Percentiles rank a stretch among this genome's conserved stretches.
Evolutionary conservation across 1,140 invertebrate genomes (phyloP).

Genomic region (Apis dorsata): DNA sequence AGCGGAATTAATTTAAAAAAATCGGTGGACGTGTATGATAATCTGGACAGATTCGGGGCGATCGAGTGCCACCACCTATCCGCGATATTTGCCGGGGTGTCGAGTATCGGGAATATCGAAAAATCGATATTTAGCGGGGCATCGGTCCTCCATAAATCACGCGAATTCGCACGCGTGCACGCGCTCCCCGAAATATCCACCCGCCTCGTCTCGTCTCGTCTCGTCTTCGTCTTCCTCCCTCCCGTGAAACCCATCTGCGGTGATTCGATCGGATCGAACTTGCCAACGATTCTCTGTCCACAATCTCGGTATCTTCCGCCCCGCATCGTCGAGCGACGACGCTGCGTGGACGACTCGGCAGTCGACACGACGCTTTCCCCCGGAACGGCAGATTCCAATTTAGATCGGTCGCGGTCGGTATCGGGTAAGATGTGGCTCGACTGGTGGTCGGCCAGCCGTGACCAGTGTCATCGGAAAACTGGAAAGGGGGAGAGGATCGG

Average conservation of each 20-base stretch:
- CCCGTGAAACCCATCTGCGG: conserved; percentile 38
- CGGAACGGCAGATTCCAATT: conserved; percentile 67
- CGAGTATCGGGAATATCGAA: conserved; percentile 39
- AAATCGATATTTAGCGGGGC: conserved; percentile 62
- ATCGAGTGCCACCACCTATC: neutral
- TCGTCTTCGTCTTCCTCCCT: conserved; percentile 46
- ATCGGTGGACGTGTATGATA: conserved; percentile 32
- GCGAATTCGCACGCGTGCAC: conserved; percentile 30
- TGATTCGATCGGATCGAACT: conserved; percentile 33
- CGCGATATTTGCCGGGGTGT: conserved; percentile 5
- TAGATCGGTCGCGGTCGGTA: conserved; percentile 61
- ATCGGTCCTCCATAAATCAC: conserved; percentile 60
- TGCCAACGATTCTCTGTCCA: conserved; percentile 37
- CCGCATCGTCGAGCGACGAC: too few species aligned
- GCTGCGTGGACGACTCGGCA: neutral
- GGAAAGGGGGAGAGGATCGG: conserved; percentile 12
- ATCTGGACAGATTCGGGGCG: neutral
- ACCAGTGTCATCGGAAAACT: conserved; percentile 33
- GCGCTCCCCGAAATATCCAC: conserved; percentile 50
- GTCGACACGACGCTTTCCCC: neutral
- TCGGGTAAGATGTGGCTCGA: conserved; percentile 33
- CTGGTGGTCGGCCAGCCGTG: conserved; percentile 19
- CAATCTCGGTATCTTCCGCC: neutral
- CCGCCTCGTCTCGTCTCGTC: neutral
- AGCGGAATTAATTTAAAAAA: neutral